Conservation (phyloP, 2,888 invertebrate genomes). For the Cacoxenus indagator region DNA sequence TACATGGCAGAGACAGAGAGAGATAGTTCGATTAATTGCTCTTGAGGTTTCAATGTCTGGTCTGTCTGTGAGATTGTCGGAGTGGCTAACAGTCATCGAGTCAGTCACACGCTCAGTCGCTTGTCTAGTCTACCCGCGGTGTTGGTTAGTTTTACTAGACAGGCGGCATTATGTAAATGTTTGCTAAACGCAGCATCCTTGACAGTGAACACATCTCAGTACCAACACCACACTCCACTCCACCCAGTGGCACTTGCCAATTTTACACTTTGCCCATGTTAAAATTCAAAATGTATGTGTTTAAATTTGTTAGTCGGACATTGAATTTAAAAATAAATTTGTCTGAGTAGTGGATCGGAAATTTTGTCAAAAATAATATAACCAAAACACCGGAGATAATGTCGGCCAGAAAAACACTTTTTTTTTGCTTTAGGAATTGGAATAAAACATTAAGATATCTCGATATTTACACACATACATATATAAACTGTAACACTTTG, state of each 20-base stretch:
- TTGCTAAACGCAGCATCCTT: constrained; percentile 21
- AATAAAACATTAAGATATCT: too few species aligned
- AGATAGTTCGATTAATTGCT: neutral
- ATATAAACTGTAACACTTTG: neutral
- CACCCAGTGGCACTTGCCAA: neutral
- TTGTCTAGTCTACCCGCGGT: constrained; percentile 9
- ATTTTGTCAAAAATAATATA: too few species aligned
- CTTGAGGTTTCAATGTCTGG: neutral
- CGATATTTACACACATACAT: too few species aligned
- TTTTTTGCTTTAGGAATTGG: too few species aligned
- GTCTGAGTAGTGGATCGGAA: too few species aligned
- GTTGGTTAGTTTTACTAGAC: constrained; percentile 61
- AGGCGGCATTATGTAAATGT: constrained; percentile 52
- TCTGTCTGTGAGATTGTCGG: neutral
- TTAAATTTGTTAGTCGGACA: neutral
- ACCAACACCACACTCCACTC: neutral
- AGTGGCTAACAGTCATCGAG: neutral
- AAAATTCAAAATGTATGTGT: neutral
- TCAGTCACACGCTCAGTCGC: neutral
- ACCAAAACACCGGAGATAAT: too few species aligned
- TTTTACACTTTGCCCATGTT: constrained; percentile 33
- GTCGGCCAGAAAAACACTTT: too few species aligned
- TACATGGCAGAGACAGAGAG: neutral
- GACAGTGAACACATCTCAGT: constrained; percentile 18
- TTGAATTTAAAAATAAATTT: too few species aligned